Percentiles rank a stretch among this genome's conserved stretches.
Evolutionary conservation across 1,140 invertebrate species (phyloP).

Genomic region (Hermetia illucens): DNA sequence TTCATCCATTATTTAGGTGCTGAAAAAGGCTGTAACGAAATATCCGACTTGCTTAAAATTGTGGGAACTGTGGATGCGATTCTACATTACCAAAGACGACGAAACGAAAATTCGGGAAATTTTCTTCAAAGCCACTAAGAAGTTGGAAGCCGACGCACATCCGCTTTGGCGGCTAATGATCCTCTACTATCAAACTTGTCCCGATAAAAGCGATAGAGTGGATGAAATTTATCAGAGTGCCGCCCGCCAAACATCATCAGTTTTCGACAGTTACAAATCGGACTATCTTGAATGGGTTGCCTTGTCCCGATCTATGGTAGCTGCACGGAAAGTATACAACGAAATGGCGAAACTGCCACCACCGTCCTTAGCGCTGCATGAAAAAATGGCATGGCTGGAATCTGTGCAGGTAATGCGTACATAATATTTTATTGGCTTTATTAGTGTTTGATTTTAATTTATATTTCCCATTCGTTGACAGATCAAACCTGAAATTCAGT

Average conservation of each 20-base stretch:
- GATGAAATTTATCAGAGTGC: constrained; percentile 18
- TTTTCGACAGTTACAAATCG: constrained; percentile 17
- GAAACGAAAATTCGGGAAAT: constrained; percentile 14
- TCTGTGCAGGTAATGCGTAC: constrained; percentile 4
- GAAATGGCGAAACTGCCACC: constrained; percentile 18
- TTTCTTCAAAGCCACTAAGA: constrained; percentile 13
- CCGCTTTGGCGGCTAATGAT: constrained; percentile 17
- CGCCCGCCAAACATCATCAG: constrained; percentile 12
- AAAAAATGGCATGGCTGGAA: constrained; percentile 19
- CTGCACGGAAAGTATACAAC: constrained; percentile 17
- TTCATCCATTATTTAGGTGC: neutral
- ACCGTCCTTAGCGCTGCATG: constrained; percentile 18
- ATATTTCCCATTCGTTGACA: neutral
- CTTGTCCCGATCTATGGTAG: constrained; percentile 15
- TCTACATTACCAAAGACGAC: constrained; percentile 15
- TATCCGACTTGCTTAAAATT: constrained; percentile 12
- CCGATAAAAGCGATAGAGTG: constrained; percentile 8
- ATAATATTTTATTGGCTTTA: neutral
- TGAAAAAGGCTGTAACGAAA: constrained; percentile 8
- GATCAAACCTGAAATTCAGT: constrained; percentile 9
- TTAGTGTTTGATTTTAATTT: too few relatives aligned
- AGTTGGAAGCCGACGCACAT: constrained; percentile 9
- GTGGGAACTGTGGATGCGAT: constrained; percentile 17
- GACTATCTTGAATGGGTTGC: constrained; percentile 18
- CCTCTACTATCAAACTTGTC: constrained; percentile 15